Conservation (phyloP, 2,888 invertebrate species). For the Meiosimyza platycephala region DNA sequence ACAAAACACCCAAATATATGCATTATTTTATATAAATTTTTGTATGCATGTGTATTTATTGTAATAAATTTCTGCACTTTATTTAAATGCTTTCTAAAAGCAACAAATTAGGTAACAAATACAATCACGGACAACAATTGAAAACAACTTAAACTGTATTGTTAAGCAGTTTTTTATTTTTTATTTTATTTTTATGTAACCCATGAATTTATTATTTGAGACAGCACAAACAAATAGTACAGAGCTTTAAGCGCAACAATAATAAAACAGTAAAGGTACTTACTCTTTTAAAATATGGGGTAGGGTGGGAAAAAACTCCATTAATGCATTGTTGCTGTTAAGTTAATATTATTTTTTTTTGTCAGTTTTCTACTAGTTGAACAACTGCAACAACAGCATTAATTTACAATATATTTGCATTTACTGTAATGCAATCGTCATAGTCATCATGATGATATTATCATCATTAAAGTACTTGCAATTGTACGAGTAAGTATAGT, state of each 20-base stretch:
- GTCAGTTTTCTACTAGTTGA: neutral
- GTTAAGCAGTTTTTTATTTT: neutral
- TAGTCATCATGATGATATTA: slow-evolving; percentile 13
- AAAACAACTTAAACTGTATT: slow-evolving; percentile 27
- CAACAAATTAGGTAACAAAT: slow-evolving; percentile 46
- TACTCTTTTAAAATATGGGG: neutral
- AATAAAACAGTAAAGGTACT: neutral
- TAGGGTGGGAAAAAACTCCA: slow-evolving; percentile 11
- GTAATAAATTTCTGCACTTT: neutral
- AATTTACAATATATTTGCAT: slow-evolving; percentile 42
- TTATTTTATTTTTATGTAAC: neutral
- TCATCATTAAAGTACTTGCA: no score
- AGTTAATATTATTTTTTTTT: slow-evolving; percentile 23
- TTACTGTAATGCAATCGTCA: slow-evolving; percentile 43
- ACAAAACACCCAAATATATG: no score
- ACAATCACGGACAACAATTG: slow-evolving; percentile 39
- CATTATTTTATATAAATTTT: no score
- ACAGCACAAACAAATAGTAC: neutral
- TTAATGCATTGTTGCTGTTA: slow-evolving; percentile 19
- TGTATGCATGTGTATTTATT: neutral
- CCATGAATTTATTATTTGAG: neutral
- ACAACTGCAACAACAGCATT: slow-evolving; percentile 31
- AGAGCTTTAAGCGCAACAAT: slow-evolving; percentile 3
- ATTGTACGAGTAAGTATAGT: neutral
- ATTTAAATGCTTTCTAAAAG: slow-evolving; percentile 4